Evolutionary conservation across 1,140 invertebrate genomes (phyloP).

Genomic region (Chelonus insularis): DNA sequence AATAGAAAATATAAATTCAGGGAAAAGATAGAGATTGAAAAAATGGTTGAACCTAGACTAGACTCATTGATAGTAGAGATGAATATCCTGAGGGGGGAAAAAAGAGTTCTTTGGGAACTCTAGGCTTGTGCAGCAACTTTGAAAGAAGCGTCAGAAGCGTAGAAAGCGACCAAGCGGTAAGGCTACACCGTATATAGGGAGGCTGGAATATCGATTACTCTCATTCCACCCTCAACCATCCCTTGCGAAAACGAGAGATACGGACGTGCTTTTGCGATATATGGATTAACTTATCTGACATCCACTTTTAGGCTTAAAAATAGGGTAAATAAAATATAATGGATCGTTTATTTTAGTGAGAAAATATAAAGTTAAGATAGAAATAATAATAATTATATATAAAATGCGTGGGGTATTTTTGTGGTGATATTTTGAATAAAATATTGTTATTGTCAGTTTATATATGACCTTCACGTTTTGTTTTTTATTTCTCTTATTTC

Average conservation of each 20-base stretch:
- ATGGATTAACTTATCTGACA: conserved; percentile 4
- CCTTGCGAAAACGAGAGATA: background rate
- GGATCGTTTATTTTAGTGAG: background rate
- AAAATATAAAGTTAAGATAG: background rate
- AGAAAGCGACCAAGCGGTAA: conserved; percentile 13
- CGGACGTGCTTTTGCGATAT: background rate
- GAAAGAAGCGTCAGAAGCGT: conserved; percentile 15
- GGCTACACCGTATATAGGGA: conserved; percentile 5
- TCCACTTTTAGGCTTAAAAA: background rate
- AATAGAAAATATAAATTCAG: no score
- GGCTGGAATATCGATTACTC: conserved; percentile 21
- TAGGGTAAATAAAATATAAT: background rate
- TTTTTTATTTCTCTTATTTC: no score
- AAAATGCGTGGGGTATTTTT: no score
- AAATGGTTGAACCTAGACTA: no score
- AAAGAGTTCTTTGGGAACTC: background rate
- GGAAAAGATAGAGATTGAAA: no score
- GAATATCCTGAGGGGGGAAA: background rate
- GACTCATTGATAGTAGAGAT: background rate
- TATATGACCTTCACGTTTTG: no score
- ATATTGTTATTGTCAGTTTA: no score
- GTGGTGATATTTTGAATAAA: no score
- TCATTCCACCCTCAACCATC: background rate
- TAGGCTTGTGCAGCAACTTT: background rate
- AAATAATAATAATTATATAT: no score